Base-by-base conservation (phyloP, 1,140 invertebrate genomes). In the Bombus waltoni region DNA sequence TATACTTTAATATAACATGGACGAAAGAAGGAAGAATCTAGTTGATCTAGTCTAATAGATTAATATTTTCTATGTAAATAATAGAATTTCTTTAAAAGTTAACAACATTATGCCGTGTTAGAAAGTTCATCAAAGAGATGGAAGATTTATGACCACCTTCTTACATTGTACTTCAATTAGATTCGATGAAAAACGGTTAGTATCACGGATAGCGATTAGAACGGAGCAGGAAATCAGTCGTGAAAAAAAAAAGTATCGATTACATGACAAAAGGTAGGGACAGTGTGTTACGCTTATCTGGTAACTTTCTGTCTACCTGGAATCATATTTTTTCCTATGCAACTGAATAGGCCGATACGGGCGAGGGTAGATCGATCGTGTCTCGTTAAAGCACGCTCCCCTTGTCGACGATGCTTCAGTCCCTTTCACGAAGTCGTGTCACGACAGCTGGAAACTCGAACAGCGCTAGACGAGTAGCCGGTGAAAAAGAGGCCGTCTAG, bases 401-500 rank as follows among this genome's bases (percentile, higher is more conserved):
- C 76, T 44, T 65, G 76, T n/a, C 59, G 59, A 42, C 28, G 62
- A 65, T 42, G 59, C 86, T 74, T 88, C 79, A 62, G 32, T n/a
- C 65, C 62, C 66, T 87, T 87, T 88, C 74, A 78, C 85, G 85
- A 87, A 77, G 59, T 76, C 18, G 74, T 42, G 73, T 72, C 59
- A 78, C 75, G 57, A 65, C 42, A 70, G 73, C 73, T 75, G 85
- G n/a, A 35, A 75, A 85, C 57, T 62, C 25, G 44, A 78, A 78
- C 75, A 77, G 1, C 73, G 47, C 32, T 22, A 59, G 80, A 32
- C 35, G n/a, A 66, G 74, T 59, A 44, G 47, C n/a, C 71, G 28
- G 40, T 80, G 77, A 73, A 72, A 85, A 62, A 73, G 18, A 74
- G 83, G 13, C 28, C 25, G 53, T 38, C 42, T 68, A 76, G 59